Conservation (phyloP, 2,113 vertebrate species). For the Salvelinus sp. region DNA sequence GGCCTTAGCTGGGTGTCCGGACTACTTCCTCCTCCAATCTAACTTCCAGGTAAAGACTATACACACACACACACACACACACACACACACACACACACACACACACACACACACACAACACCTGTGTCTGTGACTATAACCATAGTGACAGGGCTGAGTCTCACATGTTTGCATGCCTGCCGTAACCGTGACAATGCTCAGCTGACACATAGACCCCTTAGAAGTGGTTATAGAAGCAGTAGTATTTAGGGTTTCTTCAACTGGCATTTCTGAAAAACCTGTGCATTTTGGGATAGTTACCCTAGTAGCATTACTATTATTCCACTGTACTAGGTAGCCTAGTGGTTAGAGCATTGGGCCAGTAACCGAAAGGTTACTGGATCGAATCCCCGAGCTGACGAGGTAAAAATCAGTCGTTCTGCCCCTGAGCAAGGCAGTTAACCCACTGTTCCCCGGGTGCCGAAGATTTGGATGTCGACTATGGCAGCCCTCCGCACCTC, state of each 20-base stretch:
- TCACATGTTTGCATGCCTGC: constrained; percentile 30
- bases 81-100: constrained; percentile 5
- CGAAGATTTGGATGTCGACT: too few relatives aligned
- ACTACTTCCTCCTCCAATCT: constrained; percentile 84
- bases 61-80: neutral
- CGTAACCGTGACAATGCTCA: constrained; percentile 37
- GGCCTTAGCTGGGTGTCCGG: constrained; percentile 89
- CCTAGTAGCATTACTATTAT: too few relatives aligned
- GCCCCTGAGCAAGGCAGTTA: too few relatives aligned
- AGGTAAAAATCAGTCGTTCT: too few relatives aligned
- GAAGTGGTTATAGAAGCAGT: too few relatives aligned
- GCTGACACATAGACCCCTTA: constrained; percentile 23
- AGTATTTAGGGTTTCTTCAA: neutral
- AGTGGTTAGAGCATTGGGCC: too few relatives aligned
- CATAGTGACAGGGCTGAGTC: constrained; percentile 6
- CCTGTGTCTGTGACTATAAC: neutral
- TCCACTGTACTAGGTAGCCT: too few relatives aligned
- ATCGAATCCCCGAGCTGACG: too few relatives aligned
- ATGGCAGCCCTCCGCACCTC: too few relatives aligned
- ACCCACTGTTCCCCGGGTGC: too few relatives aligned
- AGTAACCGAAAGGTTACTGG: too few relatives aligned
- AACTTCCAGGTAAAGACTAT: constrained; percentile 75
- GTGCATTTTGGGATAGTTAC: too few relatives aligned
- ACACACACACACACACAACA: constrained; percentile 12
- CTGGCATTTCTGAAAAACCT: neutral